phyloP scores from a whole-genome alignment of 2,888 invertebrate species.

The Metallyticus violacea region DNA sequence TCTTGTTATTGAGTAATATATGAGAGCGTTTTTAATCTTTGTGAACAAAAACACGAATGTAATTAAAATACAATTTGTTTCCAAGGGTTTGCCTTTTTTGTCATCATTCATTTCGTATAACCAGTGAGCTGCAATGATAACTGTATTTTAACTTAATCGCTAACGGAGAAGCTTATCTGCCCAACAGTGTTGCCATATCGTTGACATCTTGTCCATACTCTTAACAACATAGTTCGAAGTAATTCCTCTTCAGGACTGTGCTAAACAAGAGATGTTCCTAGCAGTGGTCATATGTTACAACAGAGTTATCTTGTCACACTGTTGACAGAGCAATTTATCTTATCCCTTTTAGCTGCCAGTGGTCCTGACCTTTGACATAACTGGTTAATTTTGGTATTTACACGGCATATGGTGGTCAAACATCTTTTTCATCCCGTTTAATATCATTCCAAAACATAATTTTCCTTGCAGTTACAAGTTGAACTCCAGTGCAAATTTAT shows the following conservation, averaged over 20 bases:
- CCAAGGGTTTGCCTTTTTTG: no score
- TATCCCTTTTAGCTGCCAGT: not conserved
- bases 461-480: not conserved
- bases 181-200: not conserved
- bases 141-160: no score
- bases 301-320: not conserved
- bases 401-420: not conserved
- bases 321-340: not conserved
- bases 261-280: no score
- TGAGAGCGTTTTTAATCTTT: no score
- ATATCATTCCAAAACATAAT: not conserved
- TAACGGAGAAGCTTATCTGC: not conserved
- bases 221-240: not conserved
- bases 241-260: not conserved
- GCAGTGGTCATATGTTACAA: not conserved
- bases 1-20: no score
- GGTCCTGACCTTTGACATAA: not conserved
- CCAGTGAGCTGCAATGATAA: no score
- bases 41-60: no score
- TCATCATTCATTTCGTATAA: no score
- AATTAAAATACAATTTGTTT: no score
- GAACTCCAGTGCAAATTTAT: not conserved
- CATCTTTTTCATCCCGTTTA: no score
- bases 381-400: not conserved
- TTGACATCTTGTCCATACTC: not conserved